Percentiles rank a stretch among this genome's conserved stretches.
Conservation (phyloP, 1,140 invertebrate genomes). For the Diorhabda carinulata region DNA sequence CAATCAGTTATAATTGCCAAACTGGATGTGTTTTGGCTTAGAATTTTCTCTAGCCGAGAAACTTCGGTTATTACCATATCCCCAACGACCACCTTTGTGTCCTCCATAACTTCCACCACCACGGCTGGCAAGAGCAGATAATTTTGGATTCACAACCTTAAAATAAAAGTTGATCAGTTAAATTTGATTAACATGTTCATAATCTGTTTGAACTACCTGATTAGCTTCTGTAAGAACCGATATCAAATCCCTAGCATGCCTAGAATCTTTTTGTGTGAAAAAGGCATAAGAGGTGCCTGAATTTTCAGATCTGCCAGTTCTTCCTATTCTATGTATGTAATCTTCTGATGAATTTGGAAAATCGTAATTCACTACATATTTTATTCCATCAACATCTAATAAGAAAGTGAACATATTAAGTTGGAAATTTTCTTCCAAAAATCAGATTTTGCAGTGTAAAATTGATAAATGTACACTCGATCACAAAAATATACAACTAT, state of each 20-base stretch:
- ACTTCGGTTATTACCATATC: slow-evolving; percentile 12
- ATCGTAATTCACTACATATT: slow-evolving; percentile 99
- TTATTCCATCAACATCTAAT: slow-evolving; percentile 97
- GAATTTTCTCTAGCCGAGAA: slow-evolving; percentile 5
- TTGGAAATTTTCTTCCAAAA: too few species aligned
- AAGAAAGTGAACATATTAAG: not conserved
- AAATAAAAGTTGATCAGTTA: slow-evolving; percentile 7
- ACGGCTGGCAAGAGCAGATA: slow-evolving; percentile 24
- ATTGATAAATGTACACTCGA: too few species aligned
- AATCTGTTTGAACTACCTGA: slow-evolving; percentile 59
- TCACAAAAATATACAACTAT: too few species aligned
- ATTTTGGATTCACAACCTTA: slow-evolving; percentile 29
- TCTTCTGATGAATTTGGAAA: slow-evolving; percentile 98
- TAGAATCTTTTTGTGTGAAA: slow-evolving; percentile 88
- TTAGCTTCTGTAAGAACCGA: slow-evolving; percentile 90
- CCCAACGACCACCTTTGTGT: slow-evolving; percentile 13
- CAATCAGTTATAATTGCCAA: not conserved
- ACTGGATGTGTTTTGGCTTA: not conserved
- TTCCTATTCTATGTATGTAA: slow-evolving; percentile 97
- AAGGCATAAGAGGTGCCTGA: slow-evolving; percentile 98
- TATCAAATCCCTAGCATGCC: slow-evolving; percentile 88
- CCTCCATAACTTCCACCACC: slow-evolving; percentile 19
- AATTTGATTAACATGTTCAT: not conserved
- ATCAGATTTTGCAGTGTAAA: too few species aligned
- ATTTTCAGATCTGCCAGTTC: slow-evolving; percentile 87